Percentiles rank a stretch among this genome's conserved stretches.
Evolutionary conservation across 2,888 invertebrate genomes (phyloP).

Genomic region (Tachina lurida): DNA sequence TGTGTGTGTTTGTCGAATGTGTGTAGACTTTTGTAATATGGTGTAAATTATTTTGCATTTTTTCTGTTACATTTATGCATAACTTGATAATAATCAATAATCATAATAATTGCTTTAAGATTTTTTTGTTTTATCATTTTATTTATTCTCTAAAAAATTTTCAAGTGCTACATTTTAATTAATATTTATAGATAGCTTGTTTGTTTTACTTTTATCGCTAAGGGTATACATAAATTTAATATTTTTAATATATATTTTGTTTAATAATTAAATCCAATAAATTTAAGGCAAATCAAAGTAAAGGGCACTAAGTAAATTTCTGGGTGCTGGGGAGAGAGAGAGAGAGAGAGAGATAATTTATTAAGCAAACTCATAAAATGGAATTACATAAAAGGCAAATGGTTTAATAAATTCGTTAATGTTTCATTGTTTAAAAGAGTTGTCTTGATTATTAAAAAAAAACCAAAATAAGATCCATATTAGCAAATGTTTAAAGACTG

Average conservation of each 20-base stretch:
- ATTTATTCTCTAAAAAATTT: slow-evolving; percentile 17
- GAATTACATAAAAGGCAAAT: slow-evolving; percentile 61
- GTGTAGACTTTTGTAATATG: slow-evolving; percentile 2
- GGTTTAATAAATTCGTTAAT: slow-evolving; percentile 73
- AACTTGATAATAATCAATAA: slow-evolving; percentile 26
- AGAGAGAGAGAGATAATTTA: slow-evolving; percentile 42
- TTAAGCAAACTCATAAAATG: slow-evolving; percentile 60
- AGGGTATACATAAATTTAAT: slow-evolving; percentile 60
- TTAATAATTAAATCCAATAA: slow-evolving; percentile 64
- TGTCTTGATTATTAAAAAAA: slow-evolving; percentile 24
- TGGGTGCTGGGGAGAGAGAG: slow-evolving; percentile 14
- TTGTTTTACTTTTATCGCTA: slow-evolving; percentile 38
- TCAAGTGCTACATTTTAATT: slow-evolving; percentile 50
- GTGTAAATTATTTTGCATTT: slow-evolving; percentile 1
- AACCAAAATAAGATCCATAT: slow-evolving; percentile 6
- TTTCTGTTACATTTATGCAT: slow-evolving; percentile 35
- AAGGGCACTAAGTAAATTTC: slow-evolving; percentile 78
- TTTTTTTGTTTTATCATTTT: not conserved
- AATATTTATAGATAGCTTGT: slow-evolving; percentile 28
- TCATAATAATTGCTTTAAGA: slow-evolving; percentile 35
- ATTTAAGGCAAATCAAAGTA: slow-evolving; percentile 80
- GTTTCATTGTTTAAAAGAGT: slow-evolving; percentile 50
- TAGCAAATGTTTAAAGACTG: not conserved
- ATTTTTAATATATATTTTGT: slow-evolving; percentile 59
- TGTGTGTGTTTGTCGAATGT: not conserved